phyloP scores from a whole-genome alignment of 2,113 vertebrate genomes.

The Genyomyrus donnyi region DNA sequence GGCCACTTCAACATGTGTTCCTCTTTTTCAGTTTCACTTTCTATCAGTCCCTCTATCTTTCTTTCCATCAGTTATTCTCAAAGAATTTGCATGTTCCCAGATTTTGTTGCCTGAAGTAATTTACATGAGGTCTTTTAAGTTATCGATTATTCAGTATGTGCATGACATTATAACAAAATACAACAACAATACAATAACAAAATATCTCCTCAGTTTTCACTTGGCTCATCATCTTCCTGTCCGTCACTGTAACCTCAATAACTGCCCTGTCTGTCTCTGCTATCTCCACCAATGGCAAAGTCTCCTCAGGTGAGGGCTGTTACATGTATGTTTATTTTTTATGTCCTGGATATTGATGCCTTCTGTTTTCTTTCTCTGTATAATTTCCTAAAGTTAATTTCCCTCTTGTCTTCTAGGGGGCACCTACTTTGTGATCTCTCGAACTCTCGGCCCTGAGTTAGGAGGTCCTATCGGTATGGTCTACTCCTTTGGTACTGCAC shows the following conservation, averaged over 20 bases:
- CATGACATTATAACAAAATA: neutral
- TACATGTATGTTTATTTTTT: neutral
- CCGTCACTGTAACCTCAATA: conserved; percentile 52
- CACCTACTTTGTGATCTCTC: conserved; percentile 61
- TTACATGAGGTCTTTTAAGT: neutral
- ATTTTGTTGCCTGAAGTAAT: neutral
- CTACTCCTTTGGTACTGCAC: conserved; percentile 57
- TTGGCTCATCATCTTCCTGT: conserved; percentile 61
- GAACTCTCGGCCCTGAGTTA: conserved; percentile 55
- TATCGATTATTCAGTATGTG: neutral
- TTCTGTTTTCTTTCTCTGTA: neutral
- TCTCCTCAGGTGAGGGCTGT: conserved; percentile 54
- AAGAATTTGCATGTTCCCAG: neutral
- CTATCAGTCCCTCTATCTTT: neutral
- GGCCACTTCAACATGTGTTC: neutral
- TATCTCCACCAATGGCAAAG: conserved; percentile 63
- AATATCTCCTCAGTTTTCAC: conserved; percentile 50
- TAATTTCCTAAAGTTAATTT: neutral
- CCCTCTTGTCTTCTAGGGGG: conserved; percentile 39
- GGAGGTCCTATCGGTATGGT: conserved; percentile 55
- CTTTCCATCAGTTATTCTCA: neutral
- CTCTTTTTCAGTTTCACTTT: neutral
- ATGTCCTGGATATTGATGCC: neutral
- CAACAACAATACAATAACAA: too few species aligned
- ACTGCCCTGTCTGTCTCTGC: conserved; percentile 63